Evolutionary conservation across 2,888 invertebrate species (phyloP), one percentile per base, ranked within the genome.

Genomic region (Octonoba sinensis): DNA sequence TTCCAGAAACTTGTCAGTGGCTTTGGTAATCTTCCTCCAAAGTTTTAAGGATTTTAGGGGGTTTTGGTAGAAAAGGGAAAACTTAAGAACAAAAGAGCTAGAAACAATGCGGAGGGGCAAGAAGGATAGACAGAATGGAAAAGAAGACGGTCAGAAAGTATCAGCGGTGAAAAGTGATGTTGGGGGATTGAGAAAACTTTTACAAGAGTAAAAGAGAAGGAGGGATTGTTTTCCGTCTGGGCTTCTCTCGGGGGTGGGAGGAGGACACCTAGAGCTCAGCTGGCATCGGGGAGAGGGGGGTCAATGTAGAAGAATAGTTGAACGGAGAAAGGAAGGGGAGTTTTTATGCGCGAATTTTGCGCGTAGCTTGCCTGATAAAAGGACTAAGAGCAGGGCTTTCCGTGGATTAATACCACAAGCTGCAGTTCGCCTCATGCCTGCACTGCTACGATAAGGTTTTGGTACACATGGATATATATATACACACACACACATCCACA

Each of bases 331-430:
- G 54, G 66, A 56, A 36, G 49, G 64, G 59, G 44, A 46, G 74
- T 82, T 82, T 82, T 82, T 82, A 82, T 82, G 81, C 81, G 81
- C 74, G 81, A 82, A 70, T 75, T 82, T 75, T 70, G 74, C 57
- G 74, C 81, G 69, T 69, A 67, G 75, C 74, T 59, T 54, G 51
- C 44, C 76, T 71, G 81, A 82, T 82, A 82, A 82, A 82, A 65
- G 75, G 73, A 62, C 74, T 73, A 69, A 81, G 73, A 60, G 69
- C 64, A 69, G 67, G 81, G 81, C 62, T 75, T 82, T 82, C 70
- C 49, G n/a, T 64, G 74, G 81, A 75, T 75, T 82, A 75, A 75
- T 75, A 71, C 74, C 81, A 36, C 74, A 74, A 82, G 75, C 74
- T 65, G 57, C 36, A 70, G 70, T 65, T 56, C 15, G 46, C 70